Percentiles rank a stretch among this genome's conserved stretches.
Evolutionary conservation across 2,797 vertebrate species (phyloP).

Genomic region (Coccyzus lansbergi): DNA sequence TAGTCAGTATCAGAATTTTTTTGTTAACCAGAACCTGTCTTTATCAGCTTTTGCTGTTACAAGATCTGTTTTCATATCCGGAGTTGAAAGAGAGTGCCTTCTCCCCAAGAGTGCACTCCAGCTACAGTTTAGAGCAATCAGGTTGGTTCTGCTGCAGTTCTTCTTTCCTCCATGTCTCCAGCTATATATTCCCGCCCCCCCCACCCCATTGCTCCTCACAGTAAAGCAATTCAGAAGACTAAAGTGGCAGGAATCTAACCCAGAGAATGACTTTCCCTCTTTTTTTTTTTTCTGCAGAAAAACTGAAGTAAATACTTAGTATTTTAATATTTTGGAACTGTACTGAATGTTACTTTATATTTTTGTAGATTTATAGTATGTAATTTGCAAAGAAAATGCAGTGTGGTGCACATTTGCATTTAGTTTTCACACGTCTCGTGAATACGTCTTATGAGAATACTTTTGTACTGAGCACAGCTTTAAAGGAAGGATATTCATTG

Average conservation of each 20-base stretch:
- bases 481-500: not conserved
- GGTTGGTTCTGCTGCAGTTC: not conserved
- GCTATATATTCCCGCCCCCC: not conserved
- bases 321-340: not conserved
- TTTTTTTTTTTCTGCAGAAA: not conserved
- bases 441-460: not conserved
- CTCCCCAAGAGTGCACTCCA: not conserved
- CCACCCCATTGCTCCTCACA: not conserved
- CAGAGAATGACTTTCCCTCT: not conserved
- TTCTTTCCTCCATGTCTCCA: not conserved
- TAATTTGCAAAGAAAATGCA: not conserved
- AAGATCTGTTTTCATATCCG: not conserved
- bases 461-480: not conserved
- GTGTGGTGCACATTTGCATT: not conserved
- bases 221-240: not conserved
- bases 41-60: not conserved
- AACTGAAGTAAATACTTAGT: not conserved
- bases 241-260: not conserved
- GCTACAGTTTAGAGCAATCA: not conserved
- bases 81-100: not conserved
- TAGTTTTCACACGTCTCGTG: not conserved
- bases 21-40: not conserved
- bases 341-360: not conserved
- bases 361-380: not conserved
- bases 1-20: not conserved